Percentiles rank a stretch among this genome's conserved stretches.
Evolutionary conservation across 2,113 vertebrate genomes (phyloP).

Genomic region (Dromaius novaehollandiae): DNA sequence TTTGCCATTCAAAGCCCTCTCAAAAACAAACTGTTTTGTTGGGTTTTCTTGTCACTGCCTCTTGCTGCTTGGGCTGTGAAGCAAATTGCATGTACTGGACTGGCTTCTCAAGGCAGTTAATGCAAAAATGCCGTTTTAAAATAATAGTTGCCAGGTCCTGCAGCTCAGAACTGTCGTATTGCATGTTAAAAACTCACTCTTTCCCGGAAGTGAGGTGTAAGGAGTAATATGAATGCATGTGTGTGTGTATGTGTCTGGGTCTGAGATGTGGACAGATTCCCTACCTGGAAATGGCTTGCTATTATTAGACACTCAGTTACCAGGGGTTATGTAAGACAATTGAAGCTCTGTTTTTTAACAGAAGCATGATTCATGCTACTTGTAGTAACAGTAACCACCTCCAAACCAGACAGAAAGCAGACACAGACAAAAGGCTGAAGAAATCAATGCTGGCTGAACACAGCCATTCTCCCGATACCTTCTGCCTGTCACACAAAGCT

Average conservation of each 20-base stretch:
- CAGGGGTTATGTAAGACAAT: conserved; percentile 82
- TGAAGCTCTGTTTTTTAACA: conserved; percentile 82
- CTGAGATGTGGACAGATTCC: conserved; percentile 76
- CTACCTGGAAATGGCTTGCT: conserved; percentile 83
- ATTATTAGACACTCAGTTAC: conserved; percentile 81
- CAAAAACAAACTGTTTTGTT: background rate
- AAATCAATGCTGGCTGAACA: conserved; percentile 76
- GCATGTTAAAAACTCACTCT: conserved; percentile 41
- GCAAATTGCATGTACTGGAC: background rate
- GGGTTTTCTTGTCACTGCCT: background rate
- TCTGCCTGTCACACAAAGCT: conserved; percentile 66
- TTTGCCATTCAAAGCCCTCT: background rate
- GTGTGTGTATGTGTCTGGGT: conserved; percentile 29
- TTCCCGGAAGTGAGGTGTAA: conserved; percentile 37
- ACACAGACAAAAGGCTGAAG: conserved; percentile 78
- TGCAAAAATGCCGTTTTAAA: conserved; percentile 46
- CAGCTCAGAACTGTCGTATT: background rate
- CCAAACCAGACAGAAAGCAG: conserved; percentile 80
- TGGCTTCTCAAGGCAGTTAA: conserved; percentile 15
- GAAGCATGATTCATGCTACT: conserved; percentile 81
- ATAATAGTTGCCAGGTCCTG: conserved; percentile 8
- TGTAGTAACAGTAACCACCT: conserved; percentile 83
- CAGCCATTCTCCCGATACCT: conserved; percentile 72
- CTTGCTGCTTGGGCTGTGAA: conserved; percentile 1
- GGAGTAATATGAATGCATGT: background rate